Evolutionary conservation across 2,113 vertebrate species (phyloP).

Genomic region (Nycticryphes semicollaris): DNA sequence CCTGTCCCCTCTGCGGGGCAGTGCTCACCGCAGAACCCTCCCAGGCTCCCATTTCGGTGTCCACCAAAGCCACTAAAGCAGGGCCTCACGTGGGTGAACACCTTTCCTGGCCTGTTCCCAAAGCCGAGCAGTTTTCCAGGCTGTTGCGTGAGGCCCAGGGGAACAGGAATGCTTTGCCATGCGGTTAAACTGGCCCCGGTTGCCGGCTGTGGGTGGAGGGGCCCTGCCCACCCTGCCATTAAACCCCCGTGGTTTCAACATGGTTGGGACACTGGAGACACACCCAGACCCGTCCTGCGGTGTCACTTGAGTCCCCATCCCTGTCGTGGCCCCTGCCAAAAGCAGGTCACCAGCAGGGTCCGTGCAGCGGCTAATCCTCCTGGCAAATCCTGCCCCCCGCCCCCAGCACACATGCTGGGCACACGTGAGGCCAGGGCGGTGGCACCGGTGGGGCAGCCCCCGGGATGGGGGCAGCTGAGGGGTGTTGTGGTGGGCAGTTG

Average conservation of each 20-base stretch:
- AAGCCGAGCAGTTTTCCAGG: fast-evolving
- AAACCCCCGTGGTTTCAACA: background rate
- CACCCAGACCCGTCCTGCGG: background rate
- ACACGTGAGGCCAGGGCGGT: background rate
- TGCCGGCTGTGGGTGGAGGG: background rate
- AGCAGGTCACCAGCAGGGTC: background rate
- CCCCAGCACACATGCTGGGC: background rate
- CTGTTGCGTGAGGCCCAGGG: background rate
- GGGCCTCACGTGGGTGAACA: fast-evolving
- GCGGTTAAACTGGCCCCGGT: background rate
- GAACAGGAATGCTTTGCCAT: background rate
- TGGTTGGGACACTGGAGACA: fast-evolving
- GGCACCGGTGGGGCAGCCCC: background rate
- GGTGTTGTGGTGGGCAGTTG: fast-evolving
- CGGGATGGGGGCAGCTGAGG: fast-evolving
- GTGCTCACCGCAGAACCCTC: background rate
- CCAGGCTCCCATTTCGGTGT: background rate
- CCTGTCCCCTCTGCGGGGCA: fast-evolving
- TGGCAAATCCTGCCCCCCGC: background rate
- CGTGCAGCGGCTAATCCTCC: background rate
- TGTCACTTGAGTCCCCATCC: fast-evolving
- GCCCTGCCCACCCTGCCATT: background rate
- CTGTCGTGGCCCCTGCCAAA: background rate
- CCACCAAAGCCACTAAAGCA: fast-evolving
- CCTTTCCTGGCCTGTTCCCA: fast-evolving